These are phyloP conservation scores for Chloroceryle amazona DNA, from an alignment of 2,797 vertebrate species.

Conservation along the genomic window DNA sequence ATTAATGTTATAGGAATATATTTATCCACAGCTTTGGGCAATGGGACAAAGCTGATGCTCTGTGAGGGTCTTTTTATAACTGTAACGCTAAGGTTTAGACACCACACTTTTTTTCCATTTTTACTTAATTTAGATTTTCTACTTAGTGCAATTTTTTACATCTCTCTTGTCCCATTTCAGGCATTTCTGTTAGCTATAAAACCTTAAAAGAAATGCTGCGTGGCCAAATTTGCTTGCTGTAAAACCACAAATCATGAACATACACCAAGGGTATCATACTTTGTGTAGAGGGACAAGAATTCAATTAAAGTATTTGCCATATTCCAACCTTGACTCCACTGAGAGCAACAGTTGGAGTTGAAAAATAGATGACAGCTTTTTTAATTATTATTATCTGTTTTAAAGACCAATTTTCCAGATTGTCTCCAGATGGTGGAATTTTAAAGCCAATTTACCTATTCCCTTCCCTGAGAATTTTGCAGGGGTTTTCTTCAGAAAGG, in stretches of 20 bases:
- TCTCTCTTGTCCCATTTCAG: constrained; percentile 20
- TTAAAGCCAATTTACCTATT: constrained; percentile 59
- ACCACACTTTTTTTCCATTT: background rate
- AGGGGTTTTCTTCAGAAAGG: constrained; percentile 11
- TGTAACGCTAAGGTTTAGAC: background rate
- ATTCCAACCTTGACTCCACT: constrained; percentile 2
- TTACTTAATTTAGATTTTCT: constrained; percentile 12
- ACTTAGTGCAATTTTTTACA: background rate
- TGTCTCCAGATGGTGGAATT: constrained; percentile 61
- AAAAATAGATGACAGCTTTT: constrained; percentile 53
- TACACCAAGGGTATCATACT: constrained; percentile 31
- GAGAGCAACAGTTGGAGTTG: constrained; percentile 40
- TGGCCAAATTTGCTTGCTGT: constrained; percentile 40
- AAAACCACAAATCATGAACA: constrained; percentile 3
- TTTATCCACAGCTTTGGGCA: background rate
- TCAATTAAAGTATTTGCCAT: constrained; percentile 43
- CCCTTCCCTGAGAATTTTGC: constrained; percentile 21
- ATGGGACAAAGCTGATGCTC: background rate
- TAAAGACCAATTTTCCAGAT: constrained; percentile 60
- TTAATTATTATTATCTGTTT: constrained; percentile 49
- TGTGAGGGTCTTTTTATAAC: background rate
- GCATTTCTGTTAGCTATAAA: constrained; percentile 29
- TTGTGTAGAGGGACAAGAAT: background rate
- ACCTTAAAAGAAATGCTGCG: constrained; percentile 30
- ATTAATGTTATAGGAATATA: background rate